Evolutionary conservation across 2,888 invertebrate species (phyloP), one percentile per base, ranked within the genome.

Genomic region (Itoplectis maculator): DNA sequence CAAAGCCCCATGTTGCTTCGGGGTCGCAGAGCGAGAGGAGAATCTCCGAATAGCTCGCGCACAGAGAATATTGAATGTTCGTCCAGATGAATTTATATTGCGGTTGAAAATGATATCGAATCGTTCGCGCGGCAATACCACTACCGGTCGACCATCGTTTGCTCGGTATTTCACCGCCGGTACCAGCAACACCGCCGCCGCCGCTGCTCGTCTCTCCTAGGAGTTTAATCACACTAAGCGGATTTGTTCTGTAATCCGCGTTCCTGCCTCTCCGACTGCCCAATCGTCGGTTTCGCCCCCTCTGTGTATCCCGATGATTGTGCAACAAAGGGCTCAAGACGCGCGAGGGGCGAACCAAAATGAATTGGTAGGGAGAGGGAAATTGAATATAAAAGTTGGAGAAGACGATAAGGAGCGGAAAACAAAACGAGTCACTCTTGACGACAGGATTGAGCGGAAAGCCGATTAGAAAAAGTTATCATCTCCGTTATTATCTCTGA

Each of bases 191-290:
- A 29, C 45, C n/a, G 18, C 37, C 49, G 15, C 37, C n/a, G n/a
- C n/a, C n/a, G n/a, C n/a, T n/a, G n/a, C n/a, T n/a, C n/a, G n/a
- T n/a, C 49, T 45, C 59, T 23, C 20, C 66, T 18, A 29, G 45
- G 54, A 69, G 56, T 75, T 81, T 76, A 81, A 81, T 81, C 81
- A 70, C 70, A 70, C 70, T 76, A 80, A 81, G 56, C 81, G 65
- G 76, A 76, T 81, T 81, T 42, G 35, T 81, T 72, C 49, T 72
- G 76, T 76, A 66, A 81, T 81, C 70, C 81, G 59, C 54, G 29
- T 74, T 40, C 23, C 79, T 45, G 45, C 13, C 47, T 45, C 47
- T 68, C 29, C 37, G 49, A 49, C 59, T 72, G 47, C 8, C 42
- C 66, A 72, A 69, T 42, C 65, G 11, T 45, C 35, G 51, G 40